A percentile compares a stretch with the other conserved stretches of the same genome.
Evolutionary conservation across 2,888 invertebrate genomes (phyloP).

Genomic region (Harpalus rubripes): DNA sequence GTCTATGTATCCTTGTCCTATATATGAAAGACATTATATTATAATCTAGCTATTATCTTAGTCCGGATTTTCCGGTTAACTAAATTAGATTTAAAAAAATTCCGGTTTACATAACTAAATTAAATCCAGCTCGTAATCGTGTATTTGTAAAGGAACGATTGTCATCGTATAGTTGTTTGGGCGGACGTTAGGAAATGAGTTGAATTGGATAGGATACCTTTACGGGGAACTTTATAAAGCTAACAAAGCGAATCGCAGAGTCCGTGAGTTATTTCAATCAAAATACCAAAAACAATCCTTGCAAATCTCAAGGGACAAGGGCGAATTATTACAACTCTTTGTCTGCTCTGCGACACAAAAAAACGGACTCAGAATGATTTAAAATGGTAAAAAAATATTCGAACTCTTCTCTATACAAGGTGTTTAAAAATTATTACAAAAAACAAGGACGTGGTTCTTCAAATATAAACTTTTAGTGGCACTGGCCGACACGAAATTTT

Average conservation of each 20-base stretch:
- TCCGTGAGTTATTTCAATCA: conserved; percentile 63
- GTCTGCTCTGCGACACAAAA: conserved; percentile 10
- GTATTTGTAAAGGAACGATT: too few species aligned
- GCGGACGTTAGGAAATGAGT: too few species aligned
- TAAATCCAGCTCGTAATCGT: too few species aligned
- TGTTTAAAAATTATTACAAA: not conserved
- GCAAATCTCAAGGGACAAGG: conserved; percentile 46
- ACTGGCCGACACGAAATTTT: too few species aligned
- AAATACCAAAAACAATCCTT: conserved; percentile 61
- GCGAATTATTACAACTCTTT: conserved; percentile 60
- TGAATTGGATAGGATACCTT: not conserved
- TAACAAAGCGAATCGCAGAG: conserved; percentile 27
- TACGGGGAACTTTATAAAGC: conserved; percentile 51
- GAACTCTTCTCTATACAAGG: not conserved
- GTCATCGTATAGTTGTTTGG: too few species aligned
- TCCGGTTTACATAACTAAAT: too few species aligned
- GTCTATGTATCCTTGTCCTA: too few species aligned
- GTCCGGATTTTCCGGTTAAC: too few species aligned
- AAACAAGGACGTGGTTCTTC: not conserved
- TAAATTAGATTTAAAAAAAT: too few species aligned
- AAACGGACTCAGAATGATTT: conserved; percentile 2
- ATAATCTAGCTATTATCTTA: too few species aligned
- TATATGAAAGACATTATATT: too few species aligned
- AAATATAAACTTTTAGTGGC: too few species aligned
- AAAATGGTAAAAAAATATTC: not conserved